Conservation (phyloP, 2,888 invertebrate species). For the Caenorhabditis afra region DNA sequence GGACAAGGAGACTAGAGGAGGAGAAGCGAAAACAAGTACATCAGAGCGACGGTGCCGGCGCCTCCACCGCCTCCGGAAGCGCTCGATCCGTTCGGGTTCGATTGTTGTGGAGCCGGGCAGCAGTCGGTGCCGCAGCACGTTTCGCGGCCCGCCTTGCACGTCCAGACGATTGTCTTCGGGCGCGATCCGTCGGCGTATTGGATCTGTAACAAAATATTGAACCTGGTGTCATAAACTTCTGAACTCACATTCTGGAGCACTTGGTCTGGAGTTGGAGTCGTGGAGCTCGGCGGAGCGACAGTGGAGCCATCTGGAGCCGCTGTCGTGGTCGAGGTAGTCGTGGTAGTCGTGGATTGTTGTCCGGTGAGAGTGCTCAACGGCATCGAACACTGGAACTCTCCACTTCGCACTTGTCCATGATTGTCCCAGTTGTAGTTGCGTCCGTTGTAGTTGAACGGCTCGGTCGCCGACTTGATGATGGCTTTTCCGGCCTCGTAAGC, state of each 20-base stretch:
- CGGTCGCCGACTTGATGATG: constrained; percentile 71
- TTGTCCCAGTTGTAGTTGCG: constrained; percentile 77
- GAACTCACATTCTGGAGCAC: constrained; percentile 62
- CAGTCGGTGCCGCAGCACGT: constrained; percentile 76
- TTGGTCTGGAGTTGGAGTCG: constrained; percentile 64
- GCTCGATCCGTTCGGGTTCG: constrained; percentile 13
- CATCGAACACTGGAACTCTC: constrained; percentile 72
- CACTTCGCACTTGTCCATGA: constrained; percentile 44
- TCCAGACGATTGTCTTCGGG: constrained; percentile 76
- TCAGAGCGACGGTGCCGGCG: constrained; percentile 47
- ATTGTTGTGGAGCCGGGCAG: constrained; percentile 68
- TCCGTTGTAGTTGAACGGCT: constrained; percentile 71
- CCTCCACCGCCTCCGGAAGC: background rate
- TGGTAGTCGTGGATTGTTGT: constrained; percentile 38
- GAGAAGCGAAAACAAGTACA: constrained; percentile 44
- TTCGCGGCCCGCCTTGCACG: constrained; percentile 67
- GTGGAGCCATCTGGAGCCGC: constrained; percentile 46
- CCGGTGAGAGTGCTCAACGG: constrained; percentile 66
- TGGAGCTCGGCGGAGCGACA: constrained; percentile 41
- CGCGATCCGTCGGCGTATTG: constrained; percentile 76
- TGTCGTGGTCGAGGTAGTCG: constrained; percentile 66
- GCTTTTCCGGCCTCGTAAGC: constrained; percentile 74
- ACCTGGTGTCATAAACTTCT: background rate
- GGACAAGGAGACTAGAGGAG: constrained; percentile 6
- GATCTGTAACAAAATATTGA: constrained; percentile 64